Conservation (phyloP, 1,140 invertebrate genomes). For the Daktulosphaira vitifoliae region DNA sequence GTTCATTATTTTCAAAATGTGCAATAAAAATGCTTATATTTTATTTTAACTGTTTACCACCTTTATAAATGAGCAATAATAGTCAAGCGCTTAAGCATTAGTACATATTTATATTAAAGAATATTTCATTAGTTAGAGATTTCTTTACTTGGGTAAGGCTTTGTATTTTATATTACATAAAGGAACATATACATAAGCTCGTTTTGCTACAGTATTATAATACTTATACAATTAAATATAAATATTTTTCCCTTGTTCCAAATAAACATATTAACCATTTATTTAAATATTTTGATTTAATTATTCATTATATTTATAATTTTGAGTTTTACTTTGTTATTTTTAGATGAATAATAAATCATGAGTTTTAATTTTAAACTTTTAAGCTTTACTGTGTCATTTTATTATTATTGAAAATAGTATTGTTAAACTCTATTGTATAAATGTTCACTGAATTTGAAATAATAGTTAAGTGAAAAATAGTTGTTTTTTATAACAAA, state of each 20-base stretch:
- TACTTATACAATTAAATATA: slow-evolving; percentile 1
- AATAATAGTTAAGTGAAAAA: neutral
- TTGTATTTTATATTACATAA: neutral
- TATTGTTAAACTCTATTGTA: neutral
- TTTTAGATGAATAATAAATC: neutral
- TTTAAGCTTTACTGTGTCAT: too few relatives aligned
- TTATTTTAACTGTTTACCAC: neutral
- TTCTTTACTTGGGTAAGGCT: neutral
- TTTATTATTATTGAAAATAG: neutral
- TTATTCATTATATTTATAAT: neutral
- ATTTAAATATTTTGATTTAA: neutral
- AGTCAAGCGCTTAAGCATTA: neutral
- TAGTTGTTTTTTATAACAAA: slow-evolving; percentile 4
- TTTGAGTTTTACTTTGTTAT: slow-evolving; percentile 14
- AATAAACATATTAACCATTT: neutral
- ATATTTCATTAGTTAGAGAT: neutral
- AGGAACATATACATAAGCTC: neutral
- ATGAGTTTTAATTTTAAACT: neutral
- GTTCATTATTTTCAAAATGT: neutral
- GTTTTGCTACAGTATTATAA: slow-evolving; percentile 12
- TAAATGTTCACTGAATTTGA: neutral
- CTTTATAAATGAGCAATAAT: slow-evolving; percentile 4
- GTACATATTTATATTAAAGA: neutral
- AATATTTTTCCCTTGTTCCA: neutral
- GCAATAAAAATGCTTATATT: slow-evolving; percentile 5